A percentile compares a stretch with the other conserved stretches of the same genome.
phyloP scores from a whole-genome alignment of 2,888 invertebrate species.

The Callimorpha dominula region DNA sequence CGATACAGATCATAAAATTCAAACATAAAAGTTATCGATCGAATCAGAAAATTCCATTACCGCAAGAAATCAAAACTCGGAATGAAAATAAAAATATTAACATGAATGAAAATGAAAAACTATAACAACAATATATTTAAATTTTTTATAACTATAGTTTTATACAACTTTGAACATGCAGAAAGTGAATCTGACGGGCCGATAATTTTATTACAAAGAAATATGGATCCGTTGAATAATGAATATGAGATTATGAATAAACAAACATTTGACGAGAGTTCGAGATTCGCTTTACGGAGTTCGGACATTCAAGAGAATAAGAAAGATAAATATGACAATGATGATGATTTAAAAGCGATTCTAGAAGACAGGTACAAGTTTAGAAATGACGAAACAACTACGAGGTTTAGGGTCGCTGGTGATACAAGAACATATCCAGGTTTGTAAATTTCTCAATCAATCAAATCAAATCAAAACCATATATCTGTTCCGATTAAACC shows the following conservation, averaged over 20 bases:
- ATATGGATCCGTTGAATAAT: conserved; percentile 2
- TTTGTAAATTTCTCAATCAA: conserved; percentile 31
- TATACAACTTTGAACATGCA: conserved; percentile 18
- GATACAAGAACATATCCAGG: conserved; percentile 61
- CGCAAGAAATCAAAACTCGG: conserved; percentile 32
- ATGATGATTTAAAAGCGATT: conserved; percentile 64
- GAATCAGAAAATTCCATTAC: conserved; percentile 39
- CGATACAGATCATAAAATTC: conserved; percentile 51
- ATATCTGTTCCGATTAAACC: too few species aligned
- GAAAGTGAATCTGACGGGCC: not conserved
- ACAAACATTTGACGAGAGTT: not conserved
- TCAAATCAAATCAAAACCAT: too few species aligned
- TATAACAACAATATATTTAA: conserved; percentile 32
- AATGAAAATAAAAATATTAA: conserved; percentile 40
- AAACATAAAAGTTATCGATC: conserved; percentile 56
- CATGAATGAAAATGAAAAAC: conserved; percentile 49
- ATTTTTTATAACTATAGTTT: conserved; percentile 34
- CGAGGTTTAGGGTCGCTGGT: conserved; percentile 66
- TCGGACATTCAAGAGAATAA: conserved; percentile 14
- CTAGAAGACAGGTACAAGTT: conserved; percentile 79
- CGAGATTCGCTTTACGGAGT: conserved; percentile 14
- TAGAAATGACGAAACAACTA: conserved; percentile 72
- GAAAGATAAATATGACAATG: conserved; percentile 35
- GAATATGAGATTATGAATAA: not conserved
- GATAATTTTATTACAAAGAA: conserved; percentile 12